Base-by-base conservation (phyloP, 2,888 invertebrate species). In the Furcula furcula region DNA sequence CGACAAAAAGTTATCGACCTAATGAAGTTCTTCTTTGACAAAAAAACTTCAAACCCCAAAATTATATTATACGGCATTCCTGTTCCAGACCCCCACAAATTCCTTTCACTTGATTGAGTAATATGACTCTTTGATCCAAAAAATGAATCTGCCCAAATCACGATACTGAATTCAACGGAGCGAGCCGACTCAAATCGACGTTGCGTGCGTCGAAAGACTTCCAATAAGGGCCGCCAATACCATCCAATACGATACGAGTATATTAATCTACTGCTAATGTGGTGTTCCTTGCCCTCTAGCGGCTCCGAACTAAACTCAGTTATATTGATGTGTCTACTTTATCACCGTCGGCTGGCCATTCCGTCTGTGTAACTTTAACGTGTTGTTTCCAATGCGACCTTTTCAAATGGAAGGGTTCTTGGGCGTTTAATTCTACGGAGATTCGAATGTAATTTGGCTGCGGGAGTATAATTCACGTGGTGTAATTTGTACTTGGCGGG, bases 231-330 rank as follows among this genome's bases (percentile, higher is more conserved):
- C 34, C 34, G 42, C 39, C 50, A 57, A 63, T 63, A 62, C 63
- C 54, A 57, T 61, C 68, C 61, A 55, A 57, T 59, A 57, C 55
- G 59, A 67, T 57, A 55, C 65, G 59, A 65, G 70, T 75, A 59
- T 80, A 86, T 84, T 85, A 83, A 84, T 85, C 81, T 80, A 68
- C 73, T 72, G 63, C 76, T 85, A 85, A 85, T 83, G 81, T 69
- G 74, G 65, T 76, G 71, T 72, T 65, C 74, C 67, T 64, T 70
- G 65, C 70, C 70, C 73, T 65, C 62, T 59, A 55, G 66, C 64
- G 61, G 61, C 41, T 38, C 53, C 46, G 55, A 62, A 64, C 65
- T 62, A 57, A 67, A 63, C 65, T 58, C 63, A 43, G 45, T 60
- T 59, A 65, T 83, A 86, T 85, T 85, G 81, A 86, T 86, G 84